Evolutionary conservation across 2,113 vertebrate genomes (phyloP).

Genomic region (Corythaixoides concolor): DNA sequence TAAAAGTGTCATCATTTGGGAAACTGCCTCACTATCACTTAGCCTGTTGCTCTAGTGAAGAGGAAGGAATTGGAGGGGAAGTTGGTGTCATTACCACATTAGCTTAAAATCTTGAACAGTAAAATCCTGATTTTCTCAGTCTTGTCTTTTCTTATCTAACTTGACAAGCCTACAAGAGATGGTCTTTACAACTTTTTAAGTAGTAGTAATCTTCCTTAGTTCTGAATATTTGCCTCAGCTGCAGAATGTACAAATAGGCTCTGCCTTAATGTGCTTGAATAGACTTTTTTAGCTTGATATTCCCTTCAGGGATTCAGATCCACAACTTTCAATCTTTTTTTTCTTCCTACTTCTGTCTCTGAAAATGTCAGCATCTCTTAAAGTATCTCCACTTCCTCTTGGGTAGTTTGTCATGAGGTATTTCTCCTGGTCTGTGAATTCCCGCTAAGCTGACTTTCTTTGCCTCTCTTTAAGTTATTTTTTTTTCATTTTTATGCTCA

Average conservation of each 20-base stretch:
- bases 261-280: constrained; percentile 55
- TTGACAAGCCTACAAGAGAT: constrained; percentile 20
- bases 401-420: constrained; percentile 50
- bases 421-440: constrained; percentile 54
- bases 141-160: constrained; percentile 27
- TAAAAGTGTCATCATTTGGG: not conserved
- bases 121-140: not conserved
- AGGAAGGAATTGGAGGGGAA: not conserved
- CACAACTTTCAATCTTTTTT: constrained; percentile 53
- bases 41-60: not conserved
- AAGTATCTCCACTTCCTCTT: constrained; percentile 9
- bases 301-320: constrained; percentile 52
- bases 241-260: constrained; percentile 46
- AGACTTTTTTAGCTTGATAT: constrained; percentile 51
- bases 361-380: constrained; percentile 55
- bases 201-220: constrained; percentile 38
- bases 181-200: constrained; percentile 36
- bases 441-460: constrained; percentile 15
- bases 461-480: not conserved
- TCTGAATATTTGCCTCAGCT: constrained; percentile 53
- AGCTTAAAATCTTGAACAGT: not conserved
- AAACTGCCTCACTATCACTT: not conserved
- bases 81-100: not conserved
- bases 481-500: not conserved
- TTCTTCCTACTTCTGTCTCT: constrained; percentile 31